These are phyloP conservation scores for Zaprionus vittiger DNA, from an alignment of 1,140 invertebrate genomes.

Conservation along the genomic window DNA sequence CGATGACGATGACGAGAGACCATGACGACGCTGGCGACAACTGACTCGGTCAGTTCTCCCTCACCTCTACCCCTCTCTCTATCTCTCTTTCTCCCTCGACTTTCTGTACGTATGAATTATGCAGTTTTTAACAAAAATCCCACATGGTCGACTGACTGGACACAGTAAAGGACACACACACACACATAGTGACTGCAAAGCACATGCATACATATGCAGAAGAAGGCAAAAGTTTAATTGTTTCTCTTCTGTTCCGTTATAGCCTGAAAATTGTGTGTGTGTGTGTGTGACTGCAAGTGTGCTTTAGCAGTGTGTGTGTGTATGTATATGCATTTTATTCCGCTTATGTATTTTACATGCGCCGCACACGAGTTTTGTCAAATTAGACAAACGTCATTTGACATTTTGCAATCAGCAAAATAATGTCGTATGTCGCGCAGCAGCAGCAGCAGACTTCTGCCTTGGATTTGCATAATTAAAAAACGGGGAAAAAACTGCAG, in stretches of 20 bases:
- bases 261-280: not conserved
- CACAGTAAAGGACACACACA: constrained; percentile 21
- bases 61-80: not conserved
- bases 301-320: not conserved
- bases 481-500: not conserved
- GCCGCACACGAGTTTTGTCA: constrained; percentile 51
- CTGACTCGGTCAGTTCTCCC: not conserved
- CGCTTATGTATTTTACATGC: constrained; percentile 43
- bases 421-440: constrained; percentile 24
- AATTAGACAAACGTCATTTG: constrained; percentile 73
- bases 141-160: constrained; percentile 61
- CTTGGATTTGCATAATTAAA: constrained; percentile 40
- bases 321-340: constrained; percentile 34
- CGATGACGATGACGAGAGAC: constrained; percentile 12
- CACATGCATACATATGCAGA: not conserved
- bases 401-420: constrained; percentile 38
- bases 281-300: not conserved
- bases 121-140: constrained; percentile 81
- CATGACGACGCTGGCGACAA: constrained; percentile 2
- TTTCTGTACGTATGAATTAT: constrained; percentile 68
- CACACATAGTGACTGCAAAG: constrained; percentile 2
- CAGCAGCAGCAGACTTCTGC: constrained; percentile 36
- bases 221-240: constrained; percentile 74
- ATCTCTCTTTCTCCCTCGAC: not conserved
- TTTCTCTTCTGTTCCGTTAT: constrained; percentile 48